Evolutionary conservation across 2,797 vertebrate genomes (phyloP).

Genomic region (Scomberomorus guttatus): DNA sequence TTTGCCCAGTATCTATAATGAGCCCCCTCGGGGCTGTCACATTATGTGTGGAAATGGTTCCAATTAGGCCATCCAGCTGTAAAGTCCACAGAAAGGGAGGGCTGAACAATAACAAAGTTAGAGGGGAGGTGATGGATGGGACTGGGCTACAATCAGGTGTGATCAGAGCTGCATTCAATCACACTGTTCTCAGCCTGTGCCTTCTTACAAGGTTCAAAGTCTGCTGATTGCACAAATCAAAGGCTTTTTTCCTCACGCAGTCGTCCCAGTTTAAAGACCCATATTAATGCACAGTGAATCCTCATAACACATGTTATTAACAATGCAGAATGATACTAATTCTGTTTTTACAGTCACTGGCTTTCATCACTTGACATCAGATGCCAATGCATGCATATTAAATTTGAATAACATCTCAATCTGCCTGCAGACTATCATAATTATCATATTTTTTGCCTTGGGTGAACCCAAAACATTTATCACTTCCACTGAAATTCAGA

Average conservation of each 20-base stretch:
- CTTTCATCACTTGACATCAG: conserved; percentile 16
- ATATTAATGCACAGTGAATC: conserved; percentile 9
- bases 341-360: conserved; percentile 5
- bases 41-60: conserved; percentile 82
- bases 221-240: conserved; percentile 62
- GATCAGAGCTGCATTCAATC: conserved; percentile 67
- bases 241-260: conserved; percentile 29
- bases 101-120: conserved; percentile 65
- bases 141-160: conserved; percentile 56
- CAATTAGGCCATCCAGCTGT: conserved; percentile 78
- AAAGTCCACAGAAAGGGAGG: conserved; percentile 59
- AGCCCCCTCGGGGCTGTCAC: conserved; percentile 69
- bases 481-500: conserved; percentile 23
- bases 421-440: conserved; percentile 14
- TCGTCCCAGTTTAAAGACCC: conserved; percentile 12
- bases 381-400: conserved; percentile 6
- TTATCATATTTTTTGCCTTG: conserved; percentile 28
- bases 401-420: conserved; percentile 15
- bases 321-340: conserved; percentile 25
- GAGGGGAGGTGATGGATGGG: conserved; percentile 51
- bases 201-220: conserved; percentile 29
- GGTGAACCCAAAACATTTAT: conserved; percentile 17
- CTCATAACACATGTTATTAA: conserved; percentile 7
- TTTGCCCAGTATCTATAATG: conserved; percentile 68
- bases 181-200: conserved; percentile 3